Evolutionary conservation across 2,113 vertebrate species (phyloP).

Genomic region (Nipponia nippon): DNA sequence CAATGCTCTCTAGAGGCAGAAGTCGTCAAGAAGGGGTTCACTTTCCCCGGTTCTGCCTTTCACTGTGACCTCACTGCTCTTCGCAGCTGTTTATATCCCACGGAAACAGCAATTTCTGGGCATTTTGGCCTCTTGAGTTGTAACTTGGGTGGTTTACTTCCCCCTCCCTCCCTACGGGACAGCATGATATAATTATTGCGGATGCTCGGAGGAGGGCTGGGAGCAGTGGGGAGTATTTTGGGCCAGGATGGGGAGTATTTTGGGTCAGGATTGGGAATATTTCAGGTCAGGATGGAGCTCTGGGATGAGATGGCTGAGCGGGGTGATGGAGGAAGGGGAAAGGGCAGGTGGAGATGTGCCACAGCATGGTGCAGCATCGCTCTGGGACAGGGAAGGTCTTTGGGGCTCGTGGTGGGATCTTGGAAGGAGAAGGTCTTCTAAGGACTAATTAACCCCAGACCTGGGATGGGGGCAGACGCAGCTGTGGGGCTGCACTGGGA

Average conservation of each 20-base stretch:
- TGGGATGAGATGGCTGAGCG: not conserved
- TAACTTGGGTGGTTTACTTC: not conserved
- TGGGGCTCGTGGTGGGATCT: not conserved
- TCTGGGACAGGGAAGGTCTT: no score
- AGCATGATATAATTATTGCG: accelerated
- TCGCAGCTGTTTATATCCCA: not conserved
- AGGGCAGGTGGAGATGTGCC: not conserved
- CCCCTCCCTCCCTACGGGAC: not conserved
- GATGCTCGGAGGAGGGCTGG: not conserved
- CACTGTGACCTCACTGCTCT: not conserved
- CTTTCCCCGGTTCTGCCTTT: not conserved
- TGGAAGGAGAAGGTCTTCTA: not conserved
- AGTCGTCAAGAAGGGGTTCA: not conserved
- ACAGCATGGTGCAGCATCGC: not conserved
- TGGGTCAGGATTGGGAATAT: not conserved
- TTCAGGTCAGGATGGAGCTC: not conserved
- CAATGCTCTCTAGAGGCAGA: constrained; percentile 66
- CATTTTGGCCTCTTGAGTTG: not conserved
- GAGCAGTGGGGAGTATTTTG: not conserved
- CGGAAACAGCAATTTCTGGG: not conserved
- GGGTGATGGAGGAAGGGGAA: not conserved
- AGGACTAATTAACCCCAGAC: not conserved
- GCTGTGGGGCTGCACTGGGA: not conserved
- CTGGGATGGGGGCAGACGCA: not conserved
- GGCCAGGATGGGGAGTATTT: not conserved